Evolutionary conservation across 2,797 vertebrate genomes (phyloP), one percentile per base, ranked within the genome.

Genomic region (Lagorchestes hirsutus): DNA sequence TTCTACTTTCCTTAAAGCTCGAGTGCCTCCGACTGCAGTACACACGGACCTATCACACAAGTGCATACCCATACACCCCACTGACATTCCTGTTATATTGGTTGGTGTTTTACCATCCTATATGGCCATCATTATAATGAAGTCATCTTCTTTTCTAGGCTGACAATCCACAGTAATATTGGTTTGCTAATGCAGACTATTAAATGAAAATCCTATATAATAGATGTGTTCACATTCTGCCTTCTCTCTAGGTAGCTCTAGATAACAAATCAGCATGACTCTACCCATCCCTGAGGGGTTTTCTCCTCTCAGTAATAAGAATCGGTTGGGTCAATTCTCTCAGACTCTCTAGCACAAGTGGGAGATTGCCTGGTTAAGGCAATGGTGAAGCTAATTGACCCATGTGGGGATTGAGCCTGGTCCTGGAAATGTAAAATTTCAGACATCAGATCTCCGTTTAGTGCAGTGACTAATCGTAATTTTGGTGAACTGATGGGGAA

Each of bases 1-100:
- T 74, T 55, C 59, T 93, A 5, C 93, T 93, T 94, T 82, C 90
- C 94, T 90, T 93, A 95, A 95, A 90, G 52, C 55, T 40, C 56
- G 5, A 29, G 54, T 50, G 82, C 92, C 92, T 57, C 29, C 31
- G 0, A 0, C 2, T 50, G 93, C 67, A 10, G 57, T 18, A 46
- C 2, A 91, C 52, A 24, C 54, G 90, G 67, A 11, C 40, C 9
- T 10, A 29, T 28, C 57, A 1, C 4, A 18, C 0, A 1, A 91
- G 91, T 95, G 94, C 29, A 22, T 5, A 57, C 27, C 87, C 50
- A 27, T 54, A 93, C 55, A 16, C 34, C 0, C 13, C 0, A 1
- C 92, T 92, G 93, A 94, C 46, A 6, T 93, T 90, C 46, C 0
- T 0, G 67, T 96, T 1, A 0, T 91, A 93, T 93, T 55, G 95